A percentile compares a stretch with the other conserved stretches of the same genome.
Conservation (phyloP, 2,113 vertebrate genomes). For the Oryzias celebensis region DNA sequence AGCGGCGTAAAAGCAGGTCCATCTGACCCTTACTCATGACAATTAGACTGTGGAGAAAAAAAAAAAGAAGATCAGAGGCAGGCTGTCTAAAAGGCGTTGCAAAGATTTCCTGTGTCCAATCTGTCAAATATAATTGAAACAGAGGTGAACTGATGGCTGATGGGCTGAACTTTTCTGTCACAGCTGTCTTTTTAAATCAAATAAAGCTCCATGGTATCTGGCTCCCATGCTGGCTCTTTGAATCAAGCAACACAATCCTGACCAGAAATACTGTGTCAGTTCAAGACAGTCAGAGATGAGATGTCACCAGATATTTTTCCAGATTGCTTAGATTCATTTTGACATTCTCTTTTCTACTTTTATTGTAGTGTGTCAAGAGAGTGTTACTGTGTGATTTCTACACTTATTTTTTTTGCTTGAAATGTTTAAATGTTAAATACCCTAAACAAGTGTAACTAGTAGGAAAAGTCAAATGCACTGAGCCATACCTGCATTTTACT, state of each 20-base stretch:
- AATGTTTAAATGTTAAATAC: too few species aligned
- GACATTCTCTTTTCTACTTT: too few species aligned
- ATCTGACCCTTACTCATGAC: constrained; percentile 38
- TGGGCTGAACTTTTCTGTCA: constrained; percentile 9
- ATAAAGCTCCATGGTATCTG: background rate
- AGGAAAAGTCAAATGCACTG: too few species aligned
- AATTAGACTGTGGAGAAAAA: constrained; percentile 13
- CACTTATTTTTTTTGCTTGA: too few species aligned
- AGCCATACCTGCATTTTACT: too few species aligned
- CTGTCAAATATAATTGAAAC: constrained; percentile 27
- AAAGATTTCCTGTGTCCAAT: constrained; percentile 10
- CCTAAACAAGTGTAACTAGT: too few species aligned
- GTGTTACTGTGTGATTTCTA: too few species aligned
- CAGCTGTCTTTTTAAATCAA: constrained; percentile 30
- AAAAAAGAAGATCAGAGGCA: constrained; percentile 16
- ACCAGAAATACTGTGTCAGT: background rate
- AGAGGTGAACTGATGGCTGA: constrained; percentile 24
- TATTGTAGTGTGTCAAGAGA: too few species aligned
- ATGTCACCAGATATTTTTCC: too few species aligned
- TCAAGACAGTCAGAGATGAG: constrained; percentile 1
- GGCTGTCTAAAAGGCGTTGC: background rate
- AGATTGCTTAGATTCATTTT: too few species aligned
- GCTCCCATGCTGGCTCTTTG: background rate
- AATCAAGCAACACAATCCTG: background rate
- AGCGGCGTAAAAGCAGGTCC: constrained; percentile 15